Evolutionary conservation across 2,888 invertebrate genomes (phyloP).

Genomic region (Coenonympha glycerion): DNA sequence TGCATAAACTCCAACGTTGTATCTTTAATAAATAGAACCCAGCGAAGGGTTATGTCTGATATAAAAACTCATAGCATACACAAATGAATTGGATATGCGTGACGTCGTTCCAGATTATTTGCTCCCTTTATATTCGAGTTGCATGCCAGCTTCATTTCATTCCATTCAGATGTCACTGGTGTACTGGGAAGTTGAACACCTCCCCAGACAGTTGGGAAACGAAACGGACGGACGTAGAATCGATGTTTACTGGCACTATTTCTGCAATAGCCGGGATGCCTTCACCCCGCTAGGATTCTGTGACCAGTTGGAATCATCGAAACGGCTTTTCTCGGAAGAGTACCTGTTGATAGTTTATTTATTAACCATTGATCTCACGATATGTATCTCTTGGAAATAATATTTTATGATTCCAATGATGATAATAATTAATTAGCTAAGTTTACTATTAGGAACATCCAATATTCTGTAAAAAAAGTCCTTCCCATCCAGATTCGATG

Average conservation of each 20-base stretch:
- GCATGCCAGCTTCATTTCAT: not conserved
- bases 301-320: not conserved
- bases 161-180: not conserved
- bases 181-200: not conserved
- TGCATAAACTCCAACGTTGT: too few species aligned
- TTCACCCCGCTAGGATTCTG: not conserved
- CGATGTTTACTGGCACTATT: not conserved
- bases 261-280: not conserved
- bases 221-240: not conserved
- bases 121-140: not conserved
- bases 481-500: too few species aligned
- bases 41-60: too few species aligned
- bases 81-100: not conserved
- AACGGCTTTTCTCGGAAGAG: not conserved
- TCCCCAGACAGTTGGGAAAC: not conserved
- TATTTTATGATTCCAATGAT: too few species aligned
- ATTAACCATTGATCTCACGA: not conserved
- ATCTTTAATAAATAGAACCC: too few species aligned
- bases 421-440: too few species aligned
- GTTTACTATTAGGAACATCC: too few species aligned
- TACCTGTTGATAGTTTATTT: not conserved
- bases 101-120: not conserved
- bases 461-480: too few species aligned
- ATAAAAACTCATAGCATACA: too few species aligned
- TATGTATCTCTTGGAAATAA: not conserved